Percentiles rank a stretch among this genome's conserved stretches.
Conservation (phyloP, 2,113 vertebrate species). For the Albula goreensis region DNA sequence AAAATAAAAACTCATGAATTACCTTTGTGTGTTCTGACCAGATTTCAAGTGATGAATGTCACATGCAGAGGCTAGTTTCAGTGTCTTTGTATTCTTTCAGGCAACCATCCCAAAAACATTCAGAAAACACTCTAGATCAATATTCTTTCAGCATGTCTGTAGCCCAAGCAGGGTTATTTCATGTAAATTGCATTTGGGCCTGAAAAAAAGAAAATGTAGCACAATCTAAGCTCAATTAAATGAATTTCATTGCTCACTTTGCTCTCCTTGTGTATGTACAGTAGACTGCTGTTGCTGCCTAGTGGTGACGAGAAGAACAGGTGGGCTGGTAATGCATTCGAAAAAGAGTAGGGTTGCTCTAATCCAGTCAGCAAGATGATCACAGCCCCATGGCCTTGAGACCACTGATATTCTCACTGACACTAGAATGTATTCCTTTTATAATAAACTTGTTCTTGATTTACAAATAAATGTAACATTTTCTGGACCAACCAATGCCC, state of each 20-base stretch:
- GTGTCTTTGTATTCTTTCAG: neutral
- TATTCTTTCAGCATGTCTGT: neutral
- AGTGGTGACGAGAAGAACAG: neutral
- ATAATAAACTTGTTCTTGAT: too few species aligned
- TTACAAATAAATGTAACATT: too few species aligned
- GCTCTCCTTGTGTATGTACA: neutral
- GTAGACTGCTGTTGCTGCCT: conserved; percentile 32
- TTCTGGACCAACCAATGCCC: too few species aligned
- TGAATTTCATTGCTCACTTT: neutral
- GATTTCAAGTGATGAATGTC: neutral
- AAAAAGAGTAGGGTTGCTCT: neutral
- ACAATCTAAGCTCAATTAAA: too few species aligned
- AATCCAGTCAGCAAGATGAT: neutral
- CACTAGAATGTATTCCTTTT: neutral
- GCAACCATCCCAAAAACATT: neutral
- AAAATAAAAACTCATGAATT: neutral
- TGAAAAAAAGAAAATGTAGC: neutral
- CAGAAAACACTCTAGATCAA: neutral
- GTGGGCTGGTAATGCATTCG: neutral
- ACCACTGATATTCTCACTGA: neutral
- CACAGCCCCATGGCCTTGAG: neutral
- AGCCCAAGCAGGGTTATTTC: neutral
- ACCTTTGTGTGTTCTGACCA: neutral
- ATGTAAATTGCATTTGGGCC: too few species aligned
- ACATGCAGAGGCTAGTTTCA: neutral